Base-by-base conservation (phyloP, 2,888 invertebrate species). In the Frankliniella fusca region DNA sequence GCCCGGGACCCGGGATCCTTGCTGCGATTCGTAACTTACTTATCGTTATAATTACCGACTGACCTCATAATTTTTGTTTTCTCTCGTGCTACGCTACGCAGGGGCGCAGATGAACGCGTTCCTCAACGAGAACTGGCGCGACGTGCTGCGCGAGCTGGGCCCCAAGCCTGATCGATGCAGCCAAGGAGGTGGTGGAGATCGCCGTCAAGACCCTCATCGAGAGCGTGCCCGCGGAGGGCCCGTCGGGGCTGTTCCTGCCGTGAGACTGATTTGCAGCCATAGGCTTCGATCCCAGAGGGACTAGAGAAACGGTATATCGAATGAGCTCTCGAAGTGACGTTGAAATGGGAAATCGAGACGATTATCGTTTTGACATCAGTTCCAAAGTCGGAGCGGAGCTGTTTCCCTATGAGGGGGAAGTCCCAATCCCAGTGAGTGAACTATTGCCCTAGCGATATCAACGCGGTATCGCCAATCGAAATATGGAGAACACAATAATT, bases 101-200 rank as follows among this genome's bases (percentile, higher is more conserved):
- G 70, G 70, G 11, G 70, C n/a, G 23, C 70, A 70, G 23, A n/a
- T 70, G 70, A 70, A 70, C 70, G 2, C 5, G 70, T 70, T 70
- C 70, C 70, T 70, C 9, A 70, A 70, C 70, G 70, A 70, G 3
- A 70, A 70, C 70, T 70, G 70, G 70, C 70, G 70, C 23, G 70
- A 70, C 70, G 23, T 70, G 9, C 70, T 70, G 54, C 54, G 54
- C 15, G 54, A 54, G 54, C 54, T 54, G 3, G 70, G 70, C 23
- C 70, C 70, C 70, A n/a, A 65, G 70, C 70, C n/a, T 70, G 70
- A 9, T 70, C 23, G 70, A 70, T 0, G 70, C 70, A n/a, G 70
- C 70, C 8, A n/a, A 23, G 23, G 70, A 70, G 70, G 70, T 70
- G 70, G 23, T 23, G n/a, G 70, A 70, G 70, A 7, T 23, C 70